These are phyloP conservation scores for Ptiloglossa arizonensis DNA, from an alignment of 1,140 invertebrate species.

Conservation along the genomic window DNA sequence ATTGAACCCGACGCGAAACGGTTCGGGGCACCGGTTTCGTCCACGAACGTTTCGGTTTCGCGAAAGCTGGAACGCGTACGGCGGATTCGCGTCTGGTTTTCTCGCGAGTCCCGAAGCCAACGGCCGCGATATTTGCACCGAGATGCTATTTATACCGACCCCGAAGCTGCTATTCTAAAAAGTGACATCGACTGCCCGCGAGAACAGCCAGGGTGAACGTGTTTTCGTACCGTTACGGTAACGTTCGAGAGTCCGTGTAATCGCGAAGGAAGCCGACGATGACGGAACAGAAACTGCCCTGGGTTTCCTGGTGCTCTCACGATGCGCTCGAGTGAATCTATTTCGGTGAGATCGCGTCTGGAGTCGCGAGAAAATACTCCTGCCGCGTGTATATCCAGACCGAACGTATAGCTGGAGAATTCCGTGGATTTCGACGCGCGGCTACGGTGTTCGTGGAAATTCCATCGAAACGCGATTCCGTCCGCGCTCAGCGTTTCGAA, in stretches of 20 bases:
- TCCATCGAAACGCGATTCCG: conserved; percentile 4
- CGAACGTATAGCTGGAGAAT: conserved; percentile 6
- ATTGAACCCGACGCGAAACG: no score
- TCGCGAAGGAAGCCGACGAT: background rate
- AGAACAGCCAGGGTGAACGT: background rate
- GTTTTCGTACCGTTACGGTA: background rate
- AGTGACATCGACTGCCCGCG: conserved; percentile 32
- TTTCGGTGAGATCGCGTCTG: conserved; percentile 44
- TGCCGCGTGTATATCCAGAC: conserved; percentile 9
- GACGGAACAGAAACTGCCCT: conserved; percentile 30
- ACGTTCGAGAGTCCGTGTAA: background rate
- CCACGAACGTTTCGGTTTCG: background rate
- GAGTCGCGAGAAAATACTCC: conserved; percentile 19
- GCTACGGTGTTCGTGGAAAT: background rate
- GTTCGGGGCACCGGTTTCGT: no score
- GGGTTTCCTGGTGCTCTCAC: conserved; percentile 1
- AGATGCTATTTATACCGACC: conserved; percentile 47
- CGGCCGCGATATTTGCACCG: conserved; percentile 59
- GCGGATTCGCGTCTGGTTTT: conserved; percentile 19
- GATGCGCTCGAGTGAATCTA: conserved; percentile 6
- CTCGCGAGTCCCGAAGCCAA: conserved; percentile 43
- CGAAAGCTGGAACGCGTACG: conserved; percentile 7
- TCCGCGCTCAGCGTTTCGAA: no score
- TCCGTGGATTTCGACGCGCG: background rate
- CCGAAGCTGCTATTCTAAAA: conserved; percentile 24